Evolutionary conservation across 2,888 invertebrate genomes (phyloP).

Genomic region (Limnephilus marmoratus): DNA sequence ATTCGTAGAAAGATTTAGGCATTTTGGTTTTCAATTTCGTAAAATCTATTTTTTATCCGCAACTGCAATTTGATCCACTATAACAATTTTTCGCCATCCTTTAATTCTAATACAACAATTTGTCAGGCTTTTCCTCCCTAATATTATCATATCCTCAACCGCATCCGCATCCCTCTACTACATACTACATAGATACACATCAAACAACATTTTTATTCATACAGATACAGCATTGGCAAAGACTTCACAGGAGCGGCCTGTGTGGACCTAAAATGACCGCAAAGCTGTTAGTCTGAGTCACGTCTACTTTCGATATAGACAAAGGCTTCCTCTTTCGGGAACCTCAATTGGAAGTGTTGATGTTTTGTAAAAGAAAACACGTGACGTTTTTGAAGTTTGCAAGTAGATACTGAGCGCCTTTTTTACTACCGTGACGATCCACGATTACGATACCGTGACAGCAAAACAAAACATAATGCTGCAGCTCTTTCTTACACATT

Average conservation of each 20-base stretch:
- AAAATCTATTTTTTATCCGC: background rate
- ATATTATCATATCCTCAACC: slow-evolving; percentile 7
- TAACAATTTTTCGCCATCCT: background rate
- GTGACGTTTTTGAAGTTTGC: background rate
- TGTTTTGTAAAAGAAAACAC: background rate
- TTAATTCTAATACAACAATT: background rate
- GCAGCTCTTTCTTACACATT: no score
- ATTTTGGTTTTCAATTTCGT: background rate
- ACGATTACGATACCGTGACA: no score
- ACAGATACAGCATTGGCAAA: background rate
- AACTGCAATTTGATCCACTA: background rate
- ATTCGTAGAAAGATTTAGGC: no score
- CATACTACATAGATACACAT: background rate
- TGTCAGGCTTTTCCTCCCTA: background rate
- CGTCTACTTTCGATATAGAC: background rate
- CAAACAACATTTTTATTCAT: slow-evolving; percentile 15
- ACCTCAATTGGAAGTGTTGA: background rate
- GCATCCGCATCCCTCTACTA: background rate
- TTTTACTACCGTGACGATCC: no score
- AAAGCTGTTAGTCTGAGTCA: background rate
- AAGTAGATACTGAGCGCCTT: no score
- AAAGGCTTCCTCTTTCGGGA: background rate
- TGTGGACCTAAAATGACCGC: background rate
- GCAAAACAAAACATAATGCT: no score
- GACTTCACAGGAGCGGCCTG: background rate